Conservation (phyloP, 2,113 vertebrate genomes). For the Spea bombifrons region DNA sequence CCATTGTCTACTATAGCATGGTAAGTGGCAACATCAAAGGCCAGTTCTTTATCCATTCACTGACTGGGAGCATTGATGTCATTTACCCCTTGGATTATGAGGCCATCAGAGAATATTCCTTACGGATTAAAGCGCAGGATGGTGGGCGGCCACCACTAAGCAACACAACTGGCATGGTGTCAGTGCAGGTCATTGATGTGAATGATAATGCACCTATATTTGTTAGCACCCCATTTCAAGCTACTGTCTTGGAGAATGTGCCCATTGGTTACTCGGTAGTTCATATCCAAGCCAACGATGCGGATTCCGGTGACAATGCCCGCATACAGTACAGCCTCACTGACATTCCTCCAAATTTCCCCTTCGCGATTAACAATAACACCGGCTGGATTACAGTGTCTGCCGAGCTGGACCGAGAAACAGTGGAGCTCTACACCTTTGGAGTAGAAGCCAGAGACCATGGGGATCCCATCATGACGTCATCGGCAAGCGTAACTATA, state of each 20-base stretch:
- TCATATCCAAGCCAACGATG: conserved; percentile 92
- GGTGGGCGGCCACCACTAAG: conserved; percentile 91
- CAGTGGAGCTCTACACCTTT: conserved; percentile 85
- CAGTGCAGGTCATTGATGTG: conserved; percentile 87
- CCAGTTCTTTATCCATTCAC: conserved; percentile 91
- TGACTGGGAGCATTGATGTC: conserved; percentile 84
- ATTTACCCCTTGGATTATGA: conserved; percentile 94
- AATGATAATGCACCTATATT: conserved; percentile 97
- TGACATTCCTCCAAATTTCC: conserved; percentile 71
- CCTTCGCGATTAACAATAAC: conserved; percentile 91
- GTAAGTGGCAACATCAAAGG: conserved; percentile 91
- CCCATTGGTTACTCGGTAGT: conserved; percentile 86
- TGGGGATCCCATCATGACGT: conserved; percentile 80
- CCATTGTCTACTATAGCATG: conserved; percentile 91
- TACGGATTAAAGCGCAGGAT: conserved; percentile 93
- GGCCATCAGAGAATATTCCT: conserved; percentile 82
- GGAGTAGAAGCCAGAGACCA: conserved; percentile 90
- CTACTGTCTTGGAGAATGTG: conserved; percentile 87
- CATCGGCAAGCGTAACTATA: conserved; percentile 90
- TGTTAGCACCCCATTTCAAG: conserved; percentile 95
- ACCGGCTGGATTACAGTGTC: conserved; percentile 91
- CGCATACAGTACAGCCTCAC: conserved; percentile 84
- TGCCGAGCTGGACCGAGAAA: conserved; percentile 84
- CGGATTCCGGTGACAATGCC: conserved; percentile 86
- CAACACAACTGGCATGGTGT: conserved; percentile 88